Conservation (phyloP, 2,888 invertebrate species). For the Cylloceria caligata region DNA sequence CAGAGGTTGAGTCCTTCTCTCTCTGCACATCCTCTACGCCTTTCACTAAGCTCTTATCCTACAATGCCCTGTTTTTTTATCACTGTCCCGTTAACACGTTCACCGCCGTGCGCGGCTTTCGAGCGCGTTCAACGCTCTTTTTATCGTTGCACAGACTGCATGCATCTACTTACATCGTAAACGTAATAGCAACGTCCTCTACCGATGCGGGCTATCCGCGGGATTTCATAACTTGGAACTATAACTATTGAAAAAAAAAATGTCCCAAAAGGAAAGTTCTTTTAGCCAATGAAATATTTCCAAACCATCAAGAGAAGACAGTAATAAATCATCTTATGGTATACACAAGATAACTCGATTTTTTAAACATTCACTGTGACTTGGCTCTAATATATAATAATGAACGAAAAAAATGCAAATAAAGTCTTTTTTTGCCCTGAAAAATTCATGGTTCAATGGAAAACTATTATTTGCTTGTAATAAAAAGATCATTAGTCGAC, state of each 20-base stretch:
- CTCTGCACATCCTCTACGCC: constrained; percentile 64
- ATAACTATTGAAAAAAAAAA: constrained; percentile 19
- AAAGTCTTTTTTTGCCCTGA: background rate
- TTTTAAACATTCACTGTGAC: background rate
- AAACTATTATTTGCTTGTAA: too few relatives aligned
- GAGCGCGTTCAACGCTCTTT: constrained; percentile 65
- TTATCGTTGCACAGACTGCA: constrained; percentile 64
- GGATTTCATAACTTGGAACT: constrained; percentile 36
- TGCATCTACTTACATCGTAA: constrained; percentile 48
- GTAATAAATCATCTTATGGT: background rate
- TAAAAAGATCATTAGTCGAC: too few relatives aligned
- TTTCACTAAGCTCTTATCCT: constrained; percentile 72
- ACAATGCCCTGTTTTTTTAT: constrained; percentile 75
- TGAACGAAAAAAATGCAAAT: too few relatives aligned
- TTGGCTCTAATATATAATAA: too few relatives aligned
- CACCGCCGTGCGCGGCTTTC: constrained; percentile 60
- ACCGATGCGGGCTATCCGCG: constrained; percentile 36
- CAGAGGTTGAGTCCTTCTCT: constrained; percentile 62
- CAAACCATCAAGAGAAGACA: background rate
- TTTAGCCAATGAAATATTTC: background rate
- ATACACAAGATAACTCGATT: background rate
- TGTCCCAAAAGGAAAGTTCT: background rate
- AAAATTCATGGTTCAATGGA: background rate
- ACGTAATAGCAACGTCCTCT: constrained; percentile 24
- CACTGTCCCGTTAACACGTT: constrained; percentile 79